Conservation (phyloP, 2,888 invertebrate genomes). For the Philereme vetulata region DNA sequence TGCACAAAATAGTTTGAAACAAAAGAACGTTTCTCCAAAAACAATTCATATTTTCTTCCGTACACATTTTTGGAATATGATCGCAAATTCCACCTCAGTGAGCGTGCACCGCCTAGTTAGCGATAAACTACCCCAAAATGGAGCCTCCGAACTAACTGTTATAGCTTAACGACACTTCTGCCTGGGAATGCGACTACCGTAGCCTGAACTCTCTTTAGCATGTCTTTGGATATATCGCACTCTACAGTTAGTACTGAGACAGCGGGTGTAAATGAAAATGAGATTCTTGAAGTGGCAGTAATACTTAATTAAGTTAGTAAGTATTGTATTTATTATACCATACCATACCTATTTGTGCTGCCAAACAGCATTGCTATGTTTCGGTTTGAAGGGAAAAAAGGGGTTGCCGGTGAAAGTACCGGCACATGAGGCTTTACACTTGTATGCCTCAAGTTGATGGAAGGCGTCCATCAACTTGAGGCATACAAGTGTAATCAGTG, state of each 20-base stretch:
- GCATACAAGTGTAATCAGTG: too few relatives aligned
- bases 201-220: conserved; percentile 20
- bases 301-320: not conserved
- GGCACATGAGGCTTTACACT: too few relatives aligned
- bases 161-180: conserved; percentile 29
- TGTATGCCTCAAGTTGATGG: too few relatives aligned
- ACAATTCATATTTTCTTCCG: too few relatives aligned
- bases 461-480: too few relatives aligned
- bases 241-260: conserved; percentile 4
- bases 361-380: too few relatives aligned
- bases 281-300: conserved; percentile 1
- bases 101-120: conserved; percentile 14
- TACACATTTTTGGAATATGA: conserved; percentile 13
- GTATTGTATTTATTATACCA: too few relatives aligned
- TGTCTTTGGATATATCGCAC: conserved; percentile 15
- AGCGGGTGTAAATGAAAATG: conserved; percentile 6
- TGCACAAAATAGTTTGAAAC: too few relatives aligned
- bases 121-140: conserved; percentile 21
- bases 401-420: too few relatives aligned
- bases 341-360: too few relatives aligned
- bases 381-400: too few relatives aligned
- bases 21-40: too few relatives aligned
- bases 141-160: conserved; percentile 28
- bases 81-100: conserved; percentile 12
- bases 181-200: conserved; percentile 19